These are phyloP conservation scores for Endomychus coccineus DNA, from an alignment of 2,888 invertebrate genomes.

Conservation along the genomic window DNA sequence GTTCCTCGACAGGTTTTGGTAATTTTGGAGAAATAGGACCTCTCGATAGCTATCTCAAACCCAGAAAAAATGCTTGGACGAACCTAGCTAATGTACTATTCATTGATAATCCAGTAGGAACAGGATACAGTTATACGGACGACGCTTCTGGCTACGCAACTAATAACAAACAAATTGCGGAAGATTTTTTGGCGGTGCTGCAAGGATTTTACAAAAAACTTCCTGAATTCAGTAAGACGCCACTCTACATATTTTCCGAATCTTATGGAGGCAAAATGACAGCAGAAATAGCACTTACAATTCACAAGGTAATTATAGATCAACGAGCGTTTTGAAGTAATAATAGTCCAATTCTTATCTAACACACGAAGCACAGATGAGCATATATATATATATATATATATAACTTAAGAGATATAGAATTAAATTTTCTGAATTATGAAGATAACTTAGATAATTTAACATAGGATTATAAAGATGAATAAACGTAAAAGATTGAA, in stretches of 20 bases:
- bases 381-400: too few species aligned
- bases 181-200: constrained; percentile 68
- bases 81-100: constrained; percentile 63
- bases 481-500: too few species aligned
- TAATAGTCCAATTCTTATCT: too few species aligned
- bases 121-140: constrained; percentile 73
- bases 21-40: constrained; percentile 54
- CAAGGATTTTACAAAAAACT: constrained; percentile 58
- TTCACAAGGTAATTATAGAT: constrained; percentile 46
- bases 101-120: constrained; percentile 85
- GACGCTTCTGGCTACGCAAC: constrained; percentile 44
- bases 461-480: too few species aligned
- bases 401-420: too few species aligned
- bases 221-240: constrained; percentile 63
- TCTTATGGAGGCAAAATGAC: constrained; percentile 94
- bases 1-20: constrained; percentile 52
- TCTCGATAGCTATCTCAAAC: constrained; percentile 35
- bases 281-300: constrained; percentile 64
- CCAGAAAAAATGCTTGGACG: constrained; percentile 52
- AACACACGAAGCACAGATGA: too few species aligned
- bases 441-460: too few species aligned
- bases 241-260: constrained; percentile 80
- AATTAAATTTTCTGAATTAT: too few species aligned
- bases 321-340: too few species aligned
- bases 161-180: constrained; percentile 59